Conservation (phyloP, 1,140 invertebrate species). For the Caenorhabditis latens region DNA sequence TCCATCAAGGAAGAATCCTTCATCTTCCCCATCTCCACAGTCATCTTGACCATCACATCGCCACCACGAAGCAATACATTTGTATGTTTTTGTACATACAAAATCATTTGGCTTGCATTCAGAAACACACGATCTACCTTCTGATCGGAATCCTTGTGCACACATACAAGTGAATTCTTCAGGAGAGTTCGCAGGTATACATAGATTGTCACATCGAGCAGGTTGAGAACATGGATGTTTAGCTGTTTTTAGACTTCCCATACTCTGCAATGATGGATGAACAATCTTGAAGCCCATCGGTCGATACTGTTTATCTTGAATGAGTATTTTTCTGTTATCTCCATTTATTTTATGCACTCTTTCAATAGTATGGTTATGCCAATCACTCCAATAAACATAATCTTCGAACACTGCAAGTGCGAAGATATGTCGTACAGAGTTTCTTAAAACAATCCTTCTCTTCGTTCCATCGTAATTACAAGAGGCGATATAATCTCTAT, state of each 20-base stretch:
- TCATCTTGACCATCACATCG: conserved; percentile 65
- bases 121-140: conserved; percentile 55
- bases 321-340: conserved; percentile 38
- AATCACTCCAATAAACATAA: conserved; percentile 69
- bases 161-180: conserved; percentile 54
- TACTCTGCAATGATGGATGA: conserved; percentile 54
- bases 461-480: conserved; percentile 68
- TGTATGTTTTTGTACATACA: conserved; percentile 62
- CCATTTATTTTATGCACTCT: conserved; percentile 63
- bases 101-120: conserved; percentile 64
- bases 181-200: conserved; percentile 25
- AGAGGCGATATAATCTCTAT: conserved; percentile 82
- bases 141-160: conserved; percentile 55
- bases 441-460: conserved; percentile 59
- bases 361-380: conserved; percentile 66
- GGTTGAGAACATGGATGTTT: conserved; percentile 58
- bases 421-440: conserved; percentile 64
- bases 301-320: conserved; percentile 51
- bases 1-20: conserved; percentile 26
- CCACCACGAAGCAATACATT: conserved; percentile 62
- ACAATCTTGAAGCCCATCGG: conserved; percentile 65
- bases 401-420: conserved; percentile 68
- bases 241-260: conserved; percentile 24
- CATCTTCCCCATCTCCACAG: conserved; percentile 62
- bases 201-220: conserved; percentile 59